These are phyloP conservation scores for Myripristis murdjan DNA, from an alignment of 2,797 vertebrate species.

Conservation along the genomic window DNA sequence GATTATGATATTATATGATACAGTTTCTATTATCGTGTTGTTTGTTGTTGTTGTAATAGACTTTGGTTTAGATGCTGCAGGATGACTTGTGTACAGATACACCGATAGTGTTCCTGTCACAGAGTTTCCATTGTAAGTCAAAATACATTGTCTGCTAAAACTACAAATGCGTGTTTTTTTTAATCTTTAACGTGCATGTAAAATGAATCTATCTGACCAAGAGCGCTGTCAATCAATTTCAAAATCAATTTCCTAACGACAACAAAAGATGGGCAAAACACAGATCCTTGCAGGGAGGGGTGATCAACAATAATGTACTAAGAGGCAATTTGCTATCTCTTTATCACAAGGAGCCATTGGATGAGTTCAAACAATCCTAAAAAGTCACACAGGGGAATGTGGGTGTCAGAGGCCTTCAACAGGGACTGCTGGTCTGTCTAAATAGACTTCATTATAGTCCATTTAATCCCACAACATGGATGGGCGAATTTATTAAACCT, in stretches of 20 bases:
- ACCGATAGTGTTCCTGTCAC: background rate
- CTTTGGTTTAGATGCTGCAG: background rate
- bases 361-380: background rate
- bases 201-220: too few species aligned
- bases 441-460: conserved; percentile 71
- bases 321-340: background rate
- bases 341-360: conserved; percentile 4
- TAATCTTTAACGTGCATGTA: too few species aligned
- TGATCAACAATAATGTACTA: conserved; percentile 37
- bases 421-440: conserved; percentile 31
- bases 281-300: background rate
- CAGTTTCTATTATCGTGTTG: background rate
- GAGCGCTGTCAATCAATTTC: too few species aligned
- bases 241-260: too few species aligned
- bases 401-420: background rate
- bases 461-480: conserved; percentile 74
- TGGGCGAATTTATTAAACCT: conserved; percentile 76
- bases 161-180: too few species aligned
- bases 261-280: too few species aligned
- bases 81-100: background rate
- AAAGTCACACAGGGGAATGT: conserved; percentile 4
- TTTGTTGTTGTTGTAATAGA: background rate
- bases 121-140: background rate
- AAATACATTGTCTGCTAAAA: background rate
- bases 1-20: too few species aligned